phyloP scores from a whole-genome alignment of 2,888 invertebrate genomes.

The Troilus luridus region DNA sequence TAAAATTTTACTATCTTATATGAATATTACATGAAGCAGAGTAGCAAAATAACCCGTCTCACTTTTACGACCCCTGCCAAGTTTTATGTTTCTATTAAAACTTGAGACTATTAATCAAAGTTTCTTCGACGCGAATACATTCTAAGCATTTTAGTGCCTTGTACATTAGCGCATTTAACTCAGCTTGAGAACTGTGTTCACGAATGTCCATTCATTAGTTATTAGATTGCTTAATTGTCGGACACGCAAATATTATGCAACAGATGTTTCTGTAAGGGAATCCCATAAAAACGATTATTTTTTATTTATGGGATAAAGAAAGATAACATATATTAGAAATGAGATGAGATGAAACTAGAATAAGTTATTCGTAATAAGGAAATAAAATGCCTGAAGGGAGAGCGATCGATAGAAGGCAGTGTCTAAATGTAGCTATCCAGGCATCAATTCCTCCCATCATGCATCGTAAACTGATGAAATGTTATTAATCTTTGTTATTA shows the following conservation, averaged over 20 bases:
- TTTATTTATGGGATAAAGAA: too few relatives aligned
- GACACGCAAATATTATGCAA: neutral
- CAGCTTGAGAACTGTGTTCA: neutral
- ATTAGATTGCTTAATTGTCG: neutral
- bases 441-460: too few relatives aligned
- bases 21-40: conserved; percentile 44
- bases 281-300: too few relatives aligned
- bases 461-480: too few relatives aligned
- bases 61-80: neutral
- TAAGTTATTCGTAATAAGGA: too few relatives aligned
- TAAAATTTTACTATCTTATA: conserved; percentile 24
- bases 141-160: conserved; percentile 11
- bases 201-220: neutral
- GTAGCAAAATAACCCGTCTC: conserved; percentile 2
- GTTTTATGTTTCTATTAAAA: conserved; percentile 49
- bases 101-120: conserved; percentile 36
- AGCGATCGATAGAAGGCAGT: too few relatives aligned
- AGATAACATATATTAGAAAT: too few relatives aligned
- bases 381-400: too few relatives aligned
- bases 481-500: too few relatives aligned
- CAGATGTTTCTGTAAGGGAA: neutral
- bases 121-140: conserved; percentile 1
- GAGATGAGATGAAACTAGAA: too few relatives aligned
- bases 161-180: neutral
- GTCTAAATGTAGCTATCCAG: too few relatives aligned